These are phyloP conservation scores for Cryptocephalus moraei DNA, from an alignment of 2,888 invertebrate species.

Conservation along the genomic window DNA sequence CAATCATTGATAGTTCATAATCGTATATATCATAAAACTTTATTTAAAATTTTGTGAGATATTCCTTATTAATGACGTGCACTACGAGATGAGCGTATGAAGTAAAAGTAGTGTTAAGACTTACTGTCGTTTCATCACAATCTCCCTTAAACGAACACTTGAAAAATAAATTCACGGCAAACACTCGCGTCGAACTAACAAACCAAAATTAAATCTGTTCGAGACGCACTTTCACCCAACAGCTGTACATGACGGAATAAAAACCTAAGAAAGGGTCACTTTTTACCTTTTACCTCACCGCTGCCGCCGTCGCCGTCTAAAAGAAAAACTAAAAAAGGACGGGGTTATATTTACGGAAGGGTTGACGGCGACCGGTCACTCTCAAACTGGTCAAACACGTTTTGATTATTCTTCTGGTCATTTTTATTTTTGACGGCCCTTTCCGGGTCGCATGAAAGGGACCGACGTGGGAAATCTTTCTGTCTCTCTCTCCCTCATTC, in stretches of 20 bases:
- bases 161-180: too few species aligned
- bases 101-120: too few species aligned
- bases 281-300: constrained; percentile 15
- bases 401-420: constrained; percentile 26
- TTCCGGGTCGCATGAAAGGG: constrained; percentile 16
- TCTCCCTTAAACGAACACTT: background rate
- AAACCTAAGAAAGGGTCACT: constrained; percentile 20
- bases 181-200: background rate
- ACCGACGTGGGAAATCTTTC: constrained; percentile 14
- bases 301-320: constrained; percentile 3
- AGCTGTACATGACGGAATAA: constrained; percentile 15
- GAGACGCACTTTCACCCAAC: constrained; percentile 3
- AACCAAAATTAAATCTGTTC: too few species aligned
- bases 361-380: constrained; percentile 19
- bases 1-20: too few species aligned
- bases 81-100: too few species aligned
- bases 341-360: constrained; percentile 14
- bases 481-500: too few species aligned
- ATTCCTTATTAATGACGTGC: too few species aligned
- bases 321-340: constrained; percentile 8
- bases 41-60: too few species aligned
- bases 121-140: too few species aligned
- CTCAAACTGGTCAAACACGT: constrained; percentile 37
- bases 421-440: constrained; percentile 31
- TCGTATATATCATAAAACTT: too few species aligned